Evolutionary conservation across 2,797 vertebrate species (phyloP).

Genomic region (Periparus ater): DNA sequence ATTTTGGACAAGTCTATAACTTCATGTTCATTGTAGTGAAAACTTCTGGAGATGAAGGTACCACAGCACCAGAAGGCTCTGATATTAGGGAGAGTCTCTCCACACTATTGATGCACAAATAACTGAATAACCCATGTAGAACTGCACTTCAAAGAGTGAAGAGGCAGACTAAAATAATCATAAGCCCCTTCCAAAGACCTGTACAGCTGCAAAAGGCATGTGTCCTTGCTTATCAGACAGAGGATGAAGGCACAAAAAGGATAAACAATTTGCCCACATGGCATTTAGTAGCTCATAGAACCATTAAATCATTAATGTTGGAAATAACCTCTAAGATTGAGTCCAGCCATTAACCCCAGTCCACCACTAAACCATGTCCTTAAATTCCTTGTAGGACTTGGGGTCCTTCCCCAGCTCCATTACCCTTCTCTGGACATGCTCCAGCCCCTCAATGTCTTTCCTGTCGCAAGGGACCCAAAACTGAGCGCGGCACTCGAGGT

Average conservation of each 20-base stretch:
- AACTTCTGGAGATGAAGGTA: neutral
- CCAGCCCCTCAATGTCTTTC: neutral
- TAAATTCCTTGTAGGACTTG: neutral
- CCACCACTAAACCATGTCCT: neutral
- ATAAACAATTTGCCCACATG: neutral
- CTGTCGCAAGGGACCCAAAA: neutral
- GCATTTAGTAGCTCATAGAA: neutral
- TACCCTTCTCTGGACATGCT: neutral
- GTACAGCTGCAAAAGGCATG: neutral
- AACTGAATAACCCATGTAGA: neutral
- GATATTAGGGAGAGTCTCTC: neutral
- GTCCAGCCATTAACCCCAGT: neutral
- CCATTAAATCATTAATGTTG: accelerated
- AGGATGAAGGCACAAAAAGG: neutral
- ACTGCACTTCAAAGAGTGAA: neutral
- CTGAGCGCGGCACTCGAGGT: accelerated
- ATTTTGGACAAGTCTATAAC: neutral
- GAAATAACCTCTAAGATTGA: accelerated
- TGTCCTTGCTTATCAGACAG: neutral
- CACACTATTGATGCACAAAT: neutral
- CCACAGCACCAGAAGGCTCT: neutral
- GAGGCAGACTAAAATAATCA: accelerated
- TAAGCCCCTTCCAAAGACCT: neutral
- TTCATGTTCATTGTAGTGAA: neutral
- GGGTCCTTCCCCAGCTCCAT: accelerated